Percentiles rank a stretch among this genome's conserved stretches.
These are phyloP conservation scores for Xiphydria camelus DNA, from an alignment of 2,888 invertebrate species.

Conservation along the genomic window DNA sequence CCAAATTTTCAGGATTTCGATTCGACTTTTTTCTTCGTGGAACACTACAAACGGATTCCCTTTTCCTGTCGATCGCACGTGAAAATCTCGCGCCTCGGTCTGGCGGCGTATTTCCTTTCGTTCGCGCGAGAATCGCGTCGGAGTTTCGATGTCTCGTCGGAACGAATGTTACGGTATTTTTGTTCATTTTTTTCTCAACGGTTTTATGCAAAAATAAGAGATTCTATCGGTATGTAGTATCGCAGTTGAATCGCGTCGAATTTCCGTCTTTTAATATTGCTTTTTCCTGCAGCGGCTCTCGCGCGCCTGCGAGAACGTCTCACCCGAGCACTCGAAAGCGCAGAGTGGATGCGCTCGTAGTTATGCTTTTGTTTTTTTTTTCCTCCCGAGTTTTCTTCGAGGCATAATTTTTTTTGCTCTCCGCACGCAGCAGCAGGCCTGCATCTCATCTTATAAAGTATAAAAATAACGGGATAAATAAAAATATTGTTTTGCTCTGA, in stretches of 20 bases:
- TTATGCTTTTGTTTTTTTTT: slow-evolving; percentile 8
- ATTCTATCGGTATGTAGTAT: slow-evolving; percentile 37
- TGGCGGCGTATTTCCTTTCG: too few relatives aligned
- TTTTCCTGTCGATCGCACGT: background rate
- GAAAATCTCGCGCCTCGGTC: background rate
- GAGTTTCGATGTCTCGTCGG: background rate
- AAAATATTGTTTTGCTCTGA: slow-evolving; percentile 47
- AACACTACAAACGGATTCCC: too few relatives aligned
- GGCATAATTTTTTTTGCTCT: slow-evolving; percentile 9
- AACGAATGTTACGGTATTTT: slow-evolving; percentile 24
- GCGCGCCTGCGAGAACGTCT: too few relatives aligned
- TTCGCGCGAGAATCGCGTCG: too few relatives aligned
- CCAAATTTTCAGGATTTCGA: too few relatives aligned
- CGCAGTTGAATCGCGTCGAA: slow-evolving; percentile 21
- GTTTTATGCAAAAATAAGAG: slow-evolving; percentile 49
- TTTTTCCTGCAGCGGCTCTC: too few relatives aligned
- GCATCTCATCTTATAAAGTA: slow-evolving; percentile 36
- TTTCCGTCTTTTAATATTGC: too few relatives aligned
- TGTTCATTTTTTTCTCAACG: slow-evolving; percentile 22
- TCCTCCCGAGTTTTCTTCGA: slow-evolving; percentile 14
- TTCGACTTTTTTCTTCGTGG: too few relatives aligned
- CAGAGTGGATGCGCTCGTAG: too few relatives aligned
- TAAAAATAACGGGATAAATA: slow-evolving; percentile 53
- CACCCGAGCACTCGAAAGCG: too few relatives aligned
- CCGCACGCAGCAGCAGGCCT: too few relatives aligned